These are phyloP conservation scores for Brachionichthys hirsutus DNA, from an alignment of 2,113 vertebrate species.

Conservation along the genomic window DNA sequence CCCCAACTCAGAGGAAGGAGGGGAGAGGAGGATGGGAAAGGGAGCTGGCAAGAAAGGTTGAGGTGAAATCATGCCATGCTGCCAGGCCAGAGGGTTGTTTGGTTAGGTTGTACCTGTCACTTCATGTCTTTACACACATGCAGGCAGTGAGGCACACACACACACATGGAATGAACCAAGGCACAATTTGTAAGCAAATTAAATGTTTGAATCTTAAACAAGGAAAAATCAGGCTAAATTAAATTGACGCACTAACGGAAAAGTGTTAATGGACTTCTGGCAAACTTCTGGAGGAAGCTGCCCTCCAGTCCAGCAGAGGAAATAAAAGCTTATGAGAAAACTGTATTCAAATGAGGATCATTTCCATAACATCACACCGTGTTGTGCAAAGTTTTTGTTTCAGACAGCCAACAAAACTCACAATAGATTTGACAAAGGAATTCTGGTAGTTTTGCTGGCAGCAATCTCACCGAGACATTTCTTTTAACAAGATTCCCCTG, in stretches of 20 bases:
- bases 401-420: too few relatives aligned
- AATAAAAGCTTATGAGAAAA: too few relatives aligned
- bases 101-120: constrained; percentile 50
- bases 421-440: neutral
- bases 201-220: constrained; percentile 10
- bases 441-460: neutral
- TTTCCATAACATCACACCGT: too few relatives aligned
- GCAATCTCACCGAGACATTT: constrained; percentile 1
- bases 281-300: constrained; percentile 1
- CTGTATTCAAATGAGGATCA: too few relatives aligned
- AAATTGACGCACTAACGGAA: constrained; percentile 18
- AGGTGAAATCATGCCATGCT: constrained; percentile 53
- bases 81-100: constrained; percentile 49
- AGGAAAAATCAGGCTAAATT: constrained; percentile 11
- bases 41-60: constrained; percentile 45
- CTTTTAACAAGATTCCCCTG: constrained; percentile 2
- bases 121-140: constrained; percentile 29
- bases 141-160: constrained; percentile 2
- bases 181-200: constrained; percentile 18
- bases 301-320: neutral
- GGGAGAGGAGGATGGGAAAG: constrained; percentile 14
- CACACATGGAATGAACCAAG: neutral
- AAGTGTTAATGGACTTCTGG: constrained; percentile 23
- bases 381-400: too few relatives aligned
- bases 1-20: constrained; percentile 50